A percentile compares a stretch with the other conserved stretches of the same genome.
Evolutionary conservation across 2,888 invertebrate species (phyloP).

Genomic region (Noctua fimbriata): DNA sequence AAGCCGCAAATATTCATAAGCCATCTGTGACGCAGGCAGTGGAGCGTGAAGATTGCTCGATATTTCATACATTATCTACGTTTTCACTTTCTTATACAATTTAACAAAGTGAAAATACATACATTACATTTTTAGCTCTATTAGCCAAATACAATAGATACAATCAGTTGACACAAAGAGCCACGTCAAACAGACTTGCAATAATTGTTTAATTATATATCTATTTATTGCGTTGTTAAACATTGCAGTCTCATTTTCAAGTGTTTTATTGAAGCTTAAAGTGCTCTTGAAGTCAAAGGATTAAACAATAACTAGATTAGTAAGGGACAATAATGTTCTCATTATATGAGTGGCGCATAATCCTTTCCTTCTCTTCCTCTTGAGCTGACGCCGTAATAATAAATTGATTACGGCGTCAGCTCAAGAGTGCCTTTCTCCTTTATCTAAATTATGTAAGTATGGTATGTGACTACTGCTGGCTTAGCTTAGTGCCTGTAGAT

Average conservation of each 20-base stretch:
- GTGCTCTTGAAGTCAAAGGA: slow-evolving; percentile 17
- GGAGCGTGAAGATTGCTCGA: slow-evolving; percentile 57
- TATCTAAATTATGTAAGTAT: neutral
- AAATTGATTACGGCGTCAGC: slow-evolving; percentile 3
- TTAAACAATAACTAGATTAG: slow-evolving; percentile 23
- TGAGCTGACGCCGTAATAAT: neutral
- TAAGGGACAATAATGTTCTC: slow-evolving; percentile 13
- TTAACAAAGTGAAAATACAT: slow-evolving; percentile 33
- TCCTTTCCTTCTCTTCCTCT: slow-evolving; percentile 2
- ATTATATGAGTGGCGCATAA: slow-evolving; percentile 18
- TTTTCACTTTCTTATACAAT: slow-evolving; percentile 55
- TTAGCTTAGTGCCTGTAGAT: slow-evolving; percentile 1
- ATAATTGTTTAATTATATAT: slow-evolving; percentile 5
- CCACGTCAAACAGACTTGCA: slow-evolving; percentile 9
- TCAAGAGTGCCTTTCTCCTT: slow-evolving; percentile 10
- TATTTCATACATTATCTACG: slow-evolving; percentile 44
- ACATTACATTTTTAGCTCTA: slow-evolving; percentile 10
- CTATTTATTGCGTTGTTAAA: slow-evolving; percentile 7
- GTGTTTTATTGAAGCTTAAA: slow-evolving; percentile 43
- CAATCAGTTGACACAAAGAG: neutral
- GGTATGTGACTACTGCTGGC: neutral
- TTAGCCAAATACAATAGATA: slow-evolving; percentile 7
- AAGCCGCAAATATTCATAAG: slow-evolving; percentile 46
- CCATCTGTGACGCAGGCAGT: slow-evolving; percentile 30
- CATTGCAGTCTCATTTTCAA: slow-evolving; percentile 11